Percentiles rank a stretch among this genome's conserved stretches.
phyloP scores from a whole-genome alignment of 2,113 vertebrate species.

The Mesitornis unicolor region DNA sequence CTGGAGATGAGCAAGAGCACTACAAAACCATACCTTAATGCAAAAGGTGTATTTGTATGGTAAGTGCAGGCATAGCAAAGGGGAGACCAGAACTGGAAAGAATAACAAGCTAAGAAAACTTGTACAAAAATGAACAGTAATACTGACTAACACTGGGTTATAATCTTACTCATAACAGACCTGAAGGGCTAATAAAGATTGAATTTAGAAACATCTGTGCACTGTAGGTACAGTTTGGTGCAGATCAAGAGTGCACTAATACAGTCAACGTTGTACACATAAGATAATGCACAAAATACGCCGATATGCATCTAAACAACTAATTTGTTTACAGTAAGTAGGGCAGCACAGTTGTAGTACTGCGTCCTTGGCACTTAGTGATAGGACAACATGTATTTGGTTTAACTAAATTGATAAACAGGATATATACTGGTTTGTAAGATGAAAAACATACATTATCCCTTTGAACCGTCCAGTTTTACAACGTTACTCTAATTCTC shows the following conservation, averaged over 20 bases:
- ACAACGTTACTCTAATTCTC: constrained; percentile 53
- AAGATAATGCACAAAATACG: constrained; percentile 62
- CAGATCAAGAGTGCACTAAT: constrained; percentile 47
- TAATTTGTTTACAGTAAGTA: constrained; percentile 34
- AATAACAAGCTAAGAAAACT: constrained; percentile 48
- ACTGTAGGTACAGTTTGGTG: constrained; percentile 28
- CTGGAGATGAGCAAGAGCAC: constrained; percentile 62
- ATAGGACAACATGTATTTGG: constrained; percentile 69
- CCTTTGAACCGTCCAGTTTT: constrained; percentile 65
- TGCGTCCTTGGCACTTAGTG: constrained; percentile 73
- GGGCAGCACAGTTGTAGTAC: constrained; percentile 3
- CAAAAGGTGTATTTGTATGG: constrained; percentile 58
- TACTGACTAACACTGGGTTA: constrained; percentile 66
- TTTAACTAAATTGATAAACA: constrained; percentile 65
- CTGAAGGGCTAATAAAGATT: constrained; percentile 8
- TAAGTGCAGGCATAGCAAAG: constrained; percentile 62
- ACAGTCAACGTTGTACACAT: constrained; percentile 27
- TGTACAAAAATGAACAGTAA: constrained; percentile 66
- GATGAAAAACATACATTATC: constrained; percentile 65
- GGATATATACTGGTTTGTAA: constrained; percentile 37
- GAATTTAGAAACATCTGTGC: constrained; percentile 20
- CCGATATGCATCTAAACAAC: constrained; percentile 53
- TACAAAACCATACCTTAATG: constrained; percentile 70
- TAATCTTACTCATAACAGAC: constrained; percentile 36
- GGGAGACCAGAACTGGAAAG: background rate